Percentiles rank a stretch among this genome's conserved stretches.
phyloP scores from a whole-genome alignment of 2,113 vertebrate species.

The Bostrychus sinensis region DNA sequence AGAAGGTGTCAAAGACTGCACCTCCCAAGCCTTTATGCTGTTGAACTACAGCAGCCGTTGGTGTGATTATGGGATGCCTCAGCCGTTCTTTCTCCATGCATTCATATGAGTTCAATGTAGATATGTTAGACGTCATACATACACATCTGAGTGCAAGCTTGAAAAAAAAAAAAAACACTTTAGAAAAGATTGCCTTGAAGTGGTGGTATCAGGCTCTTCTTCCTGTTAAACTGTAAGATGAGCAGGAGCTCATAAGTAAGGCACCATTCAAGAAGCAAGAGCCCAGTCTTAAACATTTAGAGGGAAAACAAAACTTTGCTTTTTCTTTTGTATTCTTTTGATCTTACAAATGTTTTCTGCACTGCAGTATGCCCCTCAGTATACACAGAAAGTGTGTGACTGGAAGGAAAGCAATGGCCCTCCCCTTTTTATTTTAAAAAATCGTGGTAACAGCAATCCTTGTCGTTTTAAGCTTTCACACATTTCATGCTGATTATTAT shows the following conservation, averaged over 20 bases:
- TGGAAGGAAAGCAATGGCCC: constrained; percentile 50
- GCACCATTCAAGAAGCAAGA: constrained; percentile 51
- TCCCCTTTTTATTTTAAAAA: constrained; percentile 27
- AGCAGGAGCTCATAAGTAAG: constrained; percentile 40
- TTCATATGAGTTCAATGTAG: constrained; percentile 67
- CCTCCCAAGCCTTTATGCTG: constrained; percentile 70
- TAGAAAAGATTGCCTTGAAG: constrained; percentile 66
- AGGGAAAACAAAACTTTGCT: constrained; percentile 42
- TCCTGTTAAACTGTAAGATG: constrained; percentile 49
- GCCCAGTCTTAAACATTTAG: constrained; percentile 68
- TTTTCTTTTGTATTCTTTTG: constrained; percentile 42
- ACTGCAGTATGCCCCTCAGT: constrained; percentile 47
- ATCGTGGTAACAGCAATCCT: constrained; percentile 12
- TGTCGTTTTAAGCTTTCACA: constrained; percentile 30
- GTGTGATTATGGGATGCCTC: constrained; percentile 63
- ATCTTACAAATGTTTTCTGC: constrained; percentile 38
- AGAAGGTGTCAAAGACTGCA: constrained; percentile 50
- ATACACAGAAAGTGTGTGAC: constrained; percentile 46
- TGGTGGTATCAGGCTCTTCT: constrained; percentile 28
- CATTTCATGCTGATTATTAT: constrained; percentile 45
- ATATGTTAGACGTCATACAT: constrained; percentile 61
- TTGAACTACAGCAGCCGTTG: constrained; percentile 44
- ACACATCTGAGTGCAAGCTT: constrained; percentile 57
- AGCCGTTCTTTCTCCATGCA: constrained; percentile 56
- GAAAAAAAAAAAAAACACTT: constrained; percentile 57